Evolutionary conservation across 2,888 invertebrate genomes (phyloP), one percentile per base, ranked within the genome.

Genomic region (Ypsolopha scabrella): DNA sequence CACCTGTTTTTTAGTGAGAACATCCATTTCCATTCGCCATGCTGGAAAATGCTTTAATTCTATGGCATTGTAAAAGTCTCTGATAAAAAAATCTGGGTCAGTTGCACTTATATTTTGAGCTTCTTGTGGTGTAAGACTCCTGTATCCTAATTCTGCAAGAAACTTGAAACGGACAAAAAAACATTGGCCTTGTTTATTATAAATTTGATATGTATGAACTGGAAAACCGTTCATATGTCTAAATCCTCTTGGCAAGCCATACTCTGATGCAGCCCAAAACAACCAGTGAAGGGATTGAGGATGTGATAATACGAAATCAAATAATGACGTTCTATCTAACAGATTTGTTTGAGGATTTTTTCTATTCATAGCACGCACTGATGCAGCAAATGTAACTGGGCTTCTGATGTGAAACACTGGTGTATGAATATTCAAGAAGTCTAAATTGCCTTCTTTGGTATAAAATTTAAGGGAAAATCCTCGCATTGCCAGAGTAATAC

Each of bases 401-500:
- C 97, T 97, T 54, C 93, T 90, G 64, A 95, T 90, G 70, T 95
- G 93, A 82, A 94, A 96, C 43, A 97, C 92, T 0, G 97, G 96
- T 0, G 93, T 92, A 70, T 95, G 94, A 62, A 93, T 90, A 43
- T 95, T 94, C 24, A 96, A 92, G 50, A 96, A 78, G 80, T 98
- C 97, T 91, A 96, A 92, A 59, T 93, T 92, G 41, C 96, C 96
- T 62, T 95, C 94, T 57, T 93, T 92, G 0, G 95, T 94, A 73
- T 97, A 97, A 69, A 97, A 94, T 73, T 97, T 98, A 0, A 96
- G 77, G 1, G 96, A 93, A 66, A 96, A 93, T 9, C 95, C 97
- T 62, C 95, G 91, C 1, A 93, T 91, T 74, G 96, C 97, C 54
- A 96, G 14, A 9, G 38, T 90, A 0, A 87, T 90, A 7, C 94